phyloP scores from a whole-genome alignment of 2,888 invertebrate genomes.

The Busseola fusca region DNA sequence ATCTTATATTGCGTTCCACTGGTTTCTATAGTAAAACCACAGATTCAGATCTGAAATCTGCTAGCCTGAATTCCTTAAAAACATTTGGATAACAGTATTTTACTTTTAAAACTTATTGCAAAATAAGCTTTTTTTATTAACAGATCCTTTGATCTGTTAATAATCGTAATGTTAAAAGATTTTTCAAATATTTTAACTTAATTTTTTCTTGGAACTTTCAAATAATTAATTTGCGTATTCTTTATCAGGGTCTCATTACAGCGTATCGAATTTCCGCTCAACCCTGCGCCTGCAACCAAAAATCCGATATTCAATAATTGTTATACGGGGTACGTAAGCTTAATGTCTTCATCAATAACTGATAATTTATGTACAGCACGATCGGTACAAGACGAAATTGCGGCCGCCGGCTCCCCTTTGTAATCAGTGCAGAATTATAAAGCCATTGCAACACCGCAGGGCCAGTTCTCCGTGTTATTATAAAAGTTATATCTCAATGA shows the following conservation, averaged over 20 bases:
- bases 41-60: neutral
- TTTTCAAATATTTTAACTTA: neutral
- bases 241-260: conserved; percentile 19
- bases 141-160: too few relatives aligned
- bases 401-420: conserved; percentile 90
- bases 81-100: neutral
- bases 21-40: conserved; percentile 15
- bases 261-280: conserved; percentile 33
- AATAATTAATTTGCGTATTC: conserved; percentile 7
- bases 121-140: too few relatives aligned
- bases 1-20: conserved; percentile 33
- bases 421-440: conserved; percentile 89
- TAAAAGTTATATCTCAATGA: conserved; percentile 81
- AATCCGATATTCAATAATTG: conserved; percentile 77
- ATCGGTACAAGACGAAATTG: conserved; percentile 88
- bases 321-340: conserved; percentile 79
- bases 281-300: conserved; percentile 65
- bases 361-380: conserved; percentile 88
- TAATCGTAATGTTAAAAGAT: too few relatives aligned
- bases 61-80: neutral
- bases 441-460: conserved; percentile 86
- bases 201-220: neutral
- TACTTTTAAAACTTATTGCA: neutral
- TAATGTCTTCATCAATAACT: conserved; percentile 90
- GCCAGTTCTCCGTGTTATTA: conserved; percentile 75